Evolutionary conservation across 2,797 vertebrate genomes (phyloP).

Genomic region (Anguilla pacifica): DNA sequence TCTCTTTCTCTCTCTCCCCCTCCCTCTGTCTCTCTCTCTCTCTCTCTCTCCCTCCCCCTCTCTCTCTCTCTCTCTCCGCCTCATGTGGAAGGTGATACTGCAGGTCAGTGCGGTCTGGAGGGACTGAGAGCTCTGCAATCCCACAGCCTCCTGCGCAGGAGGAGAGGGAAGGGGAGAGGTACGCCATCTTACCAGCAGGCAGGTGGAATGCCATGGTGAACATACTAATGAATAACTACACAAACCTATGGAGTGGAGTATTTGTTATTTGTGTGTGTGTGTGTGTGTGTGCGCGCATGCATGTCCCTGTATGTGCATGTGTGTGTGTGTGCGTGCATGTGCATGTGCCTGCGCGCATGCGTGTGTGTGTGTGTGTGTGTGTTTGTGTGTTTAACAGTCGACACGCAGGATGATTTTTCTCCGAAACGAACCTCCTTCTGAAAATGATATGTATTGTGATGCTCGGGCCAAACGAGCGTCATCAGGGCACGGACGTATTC

Average conservation of each 20-base stretch:
- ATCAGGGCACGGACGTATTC: slow-evolving; percentile 3
- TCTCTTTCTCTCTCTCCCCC: neutral
- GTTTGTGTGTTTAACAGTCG: neutral
- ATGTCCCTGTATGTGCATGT: neutral
- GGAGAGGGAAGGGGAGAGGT: neutral
- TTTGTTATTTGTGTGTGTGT: neutral
- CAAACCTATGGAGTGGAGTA: neutral
- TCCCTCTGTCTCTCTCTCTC: neutral
- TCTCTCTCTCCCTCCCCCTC: neutral
- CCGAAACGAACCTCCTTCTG: neutral
- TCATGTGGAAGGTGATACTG: neutral
- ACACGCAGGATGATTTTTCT: neutral
- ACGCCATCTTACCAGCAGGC: neutral
- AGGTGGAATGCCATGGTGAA: neutral
- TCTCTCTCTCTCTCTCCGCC: neutral
- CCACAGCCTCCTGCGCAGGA: neutral
- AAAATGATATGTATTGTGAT: neutral
- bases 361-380: neutral
- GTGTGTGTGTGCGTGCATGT: neutral
- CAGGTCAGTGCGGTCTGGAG: neutral
- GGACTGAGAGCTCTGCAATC: neutral
- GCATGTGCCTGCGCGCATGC: too few species aligned
- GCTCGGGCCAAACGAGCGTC: neutral
- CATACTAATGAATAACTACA: neutral
- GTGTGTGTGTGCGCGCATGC: neutral